Evolutionary conservation across 2,113 vertebrate genomes (phyloP), one percentile per base, ranked within the genome.

Genomic region (Chunga burmeisteri): DNA sequence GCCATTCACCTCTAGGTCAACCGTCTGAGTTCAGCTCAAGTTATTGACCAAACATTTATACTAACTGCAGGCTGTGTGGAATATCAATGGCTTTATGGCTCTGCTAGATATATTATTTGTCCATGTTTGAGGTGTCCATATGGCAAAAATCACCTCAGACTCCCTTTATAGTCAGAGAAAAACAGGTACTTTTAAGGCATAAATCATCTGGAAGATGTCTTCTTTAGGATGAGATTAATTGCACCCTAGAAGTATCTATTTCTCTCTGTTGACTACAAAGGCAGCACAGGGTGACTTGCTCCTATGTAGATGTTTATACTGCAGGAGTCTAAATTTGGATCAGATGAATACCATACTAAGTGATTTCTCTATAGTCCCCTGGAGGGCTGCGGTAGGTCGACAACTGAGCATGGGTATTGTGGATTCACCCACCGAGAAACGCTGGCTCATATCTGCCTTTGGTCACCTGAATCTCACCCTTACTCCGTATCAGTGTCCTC

Each of bases 1-100:
- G n/a, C 80, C 61, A 96, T 95, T 97, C 94, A 97, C 94, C 95
- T 94, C 93, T 88, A 89, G 94, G 96, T 97, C 97, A 96, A 82
- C 94, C 0, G 63, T 96, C 95, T 97, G 95, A 95, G 93, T 96
- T 97, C 95, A 96, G 74, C 89, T 95, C 59, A 0, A 97, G 89
- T 96, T 96, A 96, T 94, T 97, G 95, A 97, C 97, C 96, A 97
- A 97, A 97, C 95, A 93, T 96, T 96, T 97, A 96, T 92, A 94
- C 95, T 96, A 97, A 97, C 94, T 96, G 74, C 74, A 80, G 93
- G 66, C 91, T 95, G 79, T 97, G 94, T 83, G 93, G 83, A 96
- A 92, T 97, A 97, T 96, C 95, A 97, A 16, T 96, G 89, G 79
- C 70, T 94, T 97, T 95, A 94, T 80, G 59, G 66, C 50, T 97